phyloP scores from a whole-genome alignment of 2,113 vertebrate genomes.

The Stictonetta naevosa region DNA sequence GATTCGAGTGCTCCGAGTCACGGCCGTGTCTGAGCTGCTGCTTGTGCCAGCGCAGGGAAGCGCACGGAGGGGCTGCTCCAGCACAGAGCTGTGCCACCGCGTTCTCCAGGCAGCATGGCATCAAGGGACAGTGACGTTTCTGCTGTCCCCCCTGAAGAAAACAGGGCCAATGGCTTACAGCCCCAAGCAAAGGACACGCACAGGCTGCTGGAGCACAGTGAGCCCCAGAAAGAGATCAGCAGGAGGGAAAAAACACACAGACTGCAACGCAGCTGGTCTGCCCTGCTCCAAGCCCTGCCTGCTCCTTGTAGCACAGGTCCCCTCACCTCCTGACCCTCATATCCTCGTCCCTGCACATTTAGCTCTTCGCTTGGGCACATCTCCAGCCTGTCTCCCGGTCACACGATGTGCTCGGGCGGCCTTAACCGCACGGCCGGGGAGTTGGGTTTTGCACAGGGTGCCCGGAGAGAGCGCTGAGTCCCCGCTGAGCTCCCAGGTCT shows the following conservation, averaged over 20 bases:
- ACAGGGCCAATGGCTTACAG: rapidly evolving
- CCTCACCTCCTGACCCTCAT: neutral
- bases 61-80: neutral
- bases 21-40: neutral
- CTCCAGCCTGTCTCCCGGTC: neutral
- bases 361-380: neutral
- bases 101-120: rapidly evolving
- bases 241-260: neutral
- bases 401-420: neutral
- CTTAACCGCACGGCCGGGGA: neutral
- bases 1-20: rapidly evolving
- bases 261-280: neutral
- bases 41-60: neutral
- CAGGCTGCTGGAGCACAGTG: rapidly evolving
- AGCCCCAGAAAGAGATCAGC: neutral
- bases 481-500: rapidly evolving
- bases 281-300: neutral
- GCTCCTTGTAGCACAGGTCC: neutral
- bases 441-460: neutral
- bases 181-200: rapidly evolving
- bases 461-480: neutral
- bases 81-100: neutral
- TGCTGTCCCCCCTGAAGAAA: neutral
- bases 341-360: neutral
- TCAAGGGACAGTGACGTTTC: rapidly evolving